Evolutionary conservation across 2,113 vertebrate species (phyloP), one percentile per base, ranked within the genome.

Genomic region (Arvicanthis niloticus): DNA sequence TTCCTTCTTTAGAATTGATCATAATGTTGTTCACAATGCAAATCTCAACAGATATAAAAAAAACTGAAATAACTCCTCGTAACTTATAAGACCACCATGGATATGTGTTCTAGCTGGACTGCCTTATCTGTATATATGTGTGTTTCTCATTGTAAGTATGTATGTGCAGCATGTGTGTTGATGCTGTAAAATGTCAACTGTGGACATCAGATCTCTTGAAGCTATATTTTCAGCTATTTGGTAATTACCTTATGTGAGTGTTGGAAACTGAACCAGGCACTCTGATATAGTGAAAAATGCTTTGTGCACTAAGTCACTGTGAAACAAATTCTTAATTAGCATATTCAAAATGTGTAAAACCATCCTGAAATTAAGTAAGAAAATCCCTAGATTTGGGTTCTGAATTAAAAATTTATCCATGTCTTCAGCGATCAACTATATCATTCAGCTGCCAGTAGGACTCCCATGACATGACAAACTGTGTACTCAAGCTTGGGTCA

Each of bases 401-500:
- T 37, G 31, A 21, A 7, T 7, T 34, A 16, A 17, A 15, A 16
- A 70, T 26, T 81, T 37, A 16, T 29, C 22, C 16, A 22, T 58
- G 9, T n/a, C 37, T 40, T 12, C 56, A 60, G 34, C 12, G 29
- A 19, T 51, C 76, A 51, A 22, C 29, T 34, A 19, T n/a, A 81
- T n/a, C 34, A 58, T 10, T 58, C 53, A 24, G 5, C 31, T 42
- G 22, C 22, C 22, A 40, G 5, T 2, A 12, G 21, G 21, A 26
- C 6, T 40, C 3, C 56, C 0, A 1, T 60, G 11, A 5, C 22
- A 26, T 40, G 37, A n/a, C 9, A 22, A 22, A 81, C 2, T 11
- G 3, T 82, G 12, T 13, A 26, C 12, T 82, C 53, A 60, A 1
- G 17, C 21, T 6, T 17, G 16, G 3, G 0, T 34, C 45, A 11